Percentiles rank a stretch among this genome's conserved stretches.
Evolutionary conservation across 2,113 vertebrate genomes (phyloP).

Genomic region (Steatornis caripensis): DNA sequence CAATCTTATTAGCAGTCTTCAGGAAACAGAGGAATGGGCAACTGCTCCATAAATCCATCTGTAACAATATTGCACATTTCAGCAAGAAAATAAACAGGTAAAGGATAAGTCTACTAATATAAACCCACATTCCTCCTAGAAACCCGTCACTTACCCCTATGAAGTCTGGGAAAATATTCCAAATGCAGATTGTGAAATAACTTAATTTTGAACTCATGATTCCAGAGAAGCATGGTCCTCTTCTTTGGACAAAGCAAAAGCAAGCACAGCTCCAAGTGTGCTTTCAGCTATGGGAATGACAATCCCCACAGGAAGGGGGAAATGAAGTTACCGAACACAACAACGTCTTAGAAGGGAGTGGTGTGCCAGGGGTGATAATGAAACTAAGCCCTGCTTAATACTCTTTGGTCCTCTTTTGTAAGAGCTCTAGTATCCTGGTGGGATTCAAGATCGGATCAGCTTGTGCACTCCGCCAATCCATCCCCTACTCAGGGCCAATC

Average conservation of each 20-base stretch:
- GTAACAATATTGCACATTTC: neutral
- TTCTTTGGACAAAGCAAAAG: neutral
- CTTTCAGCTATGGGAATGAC: neutral
- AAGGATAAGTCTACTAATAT: neutral
- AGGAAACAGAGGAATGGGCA: neutral
- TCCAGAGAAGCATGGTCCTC: neutral
- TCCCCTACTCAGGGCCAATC: neutral
- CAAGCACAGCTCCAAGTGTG: neutral
- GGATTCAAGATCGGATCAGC: neutral
- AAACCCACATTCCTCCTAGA: neutral
- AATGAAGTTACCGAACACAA: neutral
- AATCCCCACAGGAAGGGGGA: neutral
- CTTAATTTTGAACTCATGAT: neutral
- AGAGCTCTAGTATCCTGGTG: neutral
- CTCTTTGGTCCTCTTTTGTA: neutral
- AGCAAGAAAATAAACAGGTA: neutral
- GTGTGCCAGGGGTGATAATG: neutral
- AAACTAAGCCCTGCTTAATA: neutral
- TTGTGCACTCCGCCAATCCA: neutral
- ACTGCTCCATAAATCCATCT: neutral
- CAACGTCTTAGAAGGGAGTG: neutral
- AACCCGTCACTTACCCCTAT: neutral
- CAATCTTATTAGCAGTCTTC: neutral
- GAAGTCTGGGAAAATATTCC: neutral
- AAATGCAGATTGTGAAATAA: neutral